Evolutionary conservation across 2,888 invertebrate species (phyloP).

Genomic region (Linyphia triangularis): DNA sequence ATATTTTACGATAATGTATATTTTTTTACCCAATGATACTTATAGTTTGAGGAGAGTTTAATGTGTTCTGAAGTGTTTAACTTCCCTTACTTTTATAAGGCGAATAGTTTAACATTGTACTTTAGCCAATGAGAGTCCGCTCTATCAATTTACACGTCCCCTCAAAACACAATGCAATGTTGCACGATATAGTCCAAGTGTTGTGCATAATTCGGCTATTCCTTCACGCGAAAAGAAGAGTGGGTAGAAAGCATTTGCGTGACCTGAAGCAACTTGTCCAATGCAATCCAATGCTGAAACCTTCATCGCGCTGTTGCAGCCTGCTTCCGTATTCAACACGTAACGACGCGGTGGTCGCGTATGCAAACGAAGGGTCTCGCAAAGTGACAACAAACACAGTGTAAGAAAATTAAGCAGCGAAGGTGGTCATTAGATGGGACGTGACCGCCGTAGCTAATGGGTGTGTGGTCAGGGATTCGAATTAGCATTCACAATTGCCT

Average conservation of each 20-base stretch:
- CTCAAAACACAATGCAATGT: too few relatives aligned
- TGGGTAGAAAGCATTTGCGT: neutral
- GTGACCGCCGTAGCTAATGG: conserved; percentile 61
- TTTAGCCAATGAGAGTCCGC: too few relatives aligned
- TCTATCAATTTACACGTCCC: too few relatives aligned
- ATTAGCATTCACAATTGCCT: conserved; percentile 63
- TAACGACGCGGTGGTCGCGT: conserved; percentile 33
- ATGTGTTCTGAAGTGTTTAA: too few relatives aligned
- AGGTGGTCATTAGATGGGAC: conserved; percentile 60
- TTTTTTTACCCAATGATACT: too few relatives aligned
- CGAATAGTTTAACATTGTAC: too few relatives aligned
- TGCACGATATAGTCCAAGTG: too few relatives aligned
- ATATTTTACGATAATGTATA: too few relatives aligned
- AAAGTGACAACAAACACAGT: conserved; percentile 70
- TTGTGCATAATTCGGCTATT: too few relatives aligned
- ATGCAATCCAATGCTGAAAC: conserved; percentile 23
- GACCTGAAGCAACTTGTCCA: conserved; percentile 18
- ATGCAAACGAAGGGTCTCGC: conserved; percentile 51
- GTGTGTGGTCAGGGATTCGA: neutral
- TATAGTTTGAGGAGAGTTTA: too few relatives aligned
- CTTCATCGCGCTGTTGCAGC: conserved; percentile 27
- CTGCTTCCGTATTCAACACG: conserved; percentile 48
- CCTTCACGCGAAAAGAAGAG: too few relatives aligned
- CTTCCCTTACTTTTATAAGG: too few relatives aligned
- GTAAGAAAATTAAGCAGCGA: conserved; percentile 63